Evolutionary conservation across 2,113 vertebrate species (phyloP), one percentile per base, ranked within the genome.

Genomic region (Pelecanus crispus): DNA sequence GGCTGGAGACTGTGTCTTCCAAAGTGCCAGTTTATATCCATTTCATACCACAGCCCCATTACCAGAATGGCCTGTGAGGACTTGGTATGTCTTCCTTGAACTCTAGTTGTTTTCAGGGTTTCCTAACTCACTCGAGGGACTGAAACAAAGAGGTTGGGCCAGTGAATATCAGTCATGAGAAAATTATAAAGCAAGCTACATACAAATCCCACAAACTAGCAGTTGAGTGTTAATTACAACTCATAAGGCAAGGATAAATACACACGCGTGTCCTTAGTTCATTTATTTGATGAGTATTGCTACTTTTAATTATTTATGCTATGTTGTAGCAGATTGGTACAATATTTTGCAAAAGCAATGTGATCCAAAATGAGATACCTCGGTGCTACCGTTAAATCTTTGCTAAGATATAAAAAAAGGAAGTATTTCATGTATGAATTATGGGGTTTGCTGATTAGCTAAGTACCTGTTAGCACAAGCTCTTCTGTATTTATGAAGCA

Each of bases 401-500:
- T 70, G 17, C 52, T 84, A 63, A 73, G 31, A 68, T 62, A 49
- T 1, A 83, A 81, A 42, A 83, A 84, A 86, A 63, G 22, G 5
- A 14, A 73, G 6, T 49, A 19, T 84, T 83, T 84, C 2, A 62
- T 38, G 13, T 40, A 62, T 53, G 42, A 88, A 70, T 81, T 45
- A 38, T 32, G 59, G 32, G 9, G 9, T 45, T 78, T 94, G n/a
- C 40, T 70, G 52, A 55, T 96, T 58, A 95, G 17, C 34, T 66
- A 84, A 62, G 50, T 77, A 77, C 58, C 52, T 88, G 44, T 74
- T 91, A 55, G 45, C 29, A 38, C 29, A 71, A 65, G 29, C 18
- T 81, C 18, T 53, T 89, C n/a, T 71, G 11, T 81, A 26, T 95
- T 91, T 91, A 10, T 66, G 72, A 86, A 74, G 28, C 15, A 62